Evolutionary conservation across 2,888 invertebrate genomes (phyloP).

Genomic region (Agrypnus murinus): DNA sequence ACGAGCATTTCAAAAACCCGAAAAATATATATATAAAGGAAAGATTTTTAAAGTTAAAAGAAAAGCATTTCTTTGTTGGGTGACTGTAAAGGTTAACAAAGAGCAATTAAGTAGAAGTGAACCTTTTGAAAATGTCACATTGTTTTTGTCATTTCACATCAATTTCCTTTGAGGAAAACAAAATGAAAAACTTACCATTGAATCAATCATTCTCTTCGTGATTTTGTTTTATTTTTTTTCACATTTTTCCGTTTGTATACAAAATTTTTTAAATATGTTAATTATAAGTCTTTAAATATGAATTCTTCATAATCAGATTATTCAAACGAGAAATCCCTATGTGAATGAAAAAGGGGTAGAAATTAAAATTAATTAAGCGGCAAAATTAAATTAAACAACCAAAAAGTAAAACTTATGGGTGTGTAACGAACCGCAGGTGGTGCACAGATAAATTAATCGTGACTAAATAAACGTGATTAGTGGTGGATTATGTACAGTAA

Average conservation of each 20-base stretch:
- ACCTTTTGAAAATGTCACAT: slow-evolving; percentile 1
- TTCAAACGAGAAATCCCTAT: too few species aligned
- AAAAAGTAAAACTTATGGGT: slow-evolving; percentile 28
- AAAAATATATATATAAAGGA: background rate
- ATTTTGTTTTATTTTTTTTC: too few species aligned
- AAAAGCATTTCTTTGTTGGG: background rate
- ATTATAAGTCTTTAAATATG: too few species aligned
- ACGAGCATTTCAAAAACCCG: too few species aligned
- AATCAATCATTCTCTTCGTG: too few species aligned
- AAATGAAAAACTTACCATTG: too few species aligned
- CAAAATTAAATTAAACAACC: slow-evolving; percentile 22
- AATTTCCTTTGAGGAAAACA: background rate
- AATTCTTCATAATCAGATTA: too few species aligned
- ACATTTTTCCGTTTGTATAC: too few species aligned
- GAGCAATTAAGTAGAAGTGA: background rate
- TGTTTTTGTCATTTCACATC: background rate
- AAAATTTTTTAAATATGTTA: too few species aligned
- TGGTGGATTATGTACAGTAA: slow-evolving; percentile 27
- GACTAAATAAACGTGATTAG: slow-evolving; percentile 33
- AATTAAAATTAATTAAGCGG: slow-evolving; percentile 24
- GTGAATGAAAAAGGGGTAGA: background rate
- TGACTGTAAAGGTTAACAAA: background rate
- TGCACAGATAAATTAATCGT: slow-evolving; percentile 28
- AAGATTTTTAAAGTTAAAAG: background rate
- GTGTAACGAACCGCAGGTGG: slow-evolving; percentile 28